Evolutionary conservation across 2,888 invertebrate genomes (phyloP).

Genomic region (Neoascia interrupta): DNA sequence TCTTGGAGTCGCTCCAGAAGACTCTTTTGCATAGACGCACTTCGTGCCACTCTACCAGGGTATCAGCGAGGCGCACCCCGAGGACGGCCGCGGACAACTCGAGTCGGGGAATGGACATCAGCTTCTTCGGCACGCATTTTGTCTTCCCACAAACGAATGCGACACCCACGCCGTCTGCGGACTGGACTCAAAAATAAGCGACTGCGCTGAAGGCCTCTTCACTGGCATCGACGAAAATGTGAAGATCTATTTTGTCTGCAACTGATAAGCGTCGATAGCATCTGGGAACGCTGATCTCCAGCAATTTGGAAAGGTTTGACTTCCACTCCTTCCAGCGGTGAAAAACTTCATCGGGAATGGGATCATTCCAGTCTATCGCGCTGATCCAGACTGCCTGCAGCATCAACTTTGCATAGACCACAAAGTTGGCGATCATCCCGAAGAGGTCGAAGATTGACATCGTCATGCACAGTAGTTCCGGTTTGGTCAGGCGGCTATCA

Average conservation of each 20-base stretch:
- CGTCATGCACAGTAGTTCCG: not conserved
- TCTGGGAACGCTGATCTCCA: not conserved
- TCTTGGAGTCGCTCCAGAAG: slow-evolving; percentile 16
- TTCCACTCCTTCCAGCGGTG: slow-evolving; percentile 1
- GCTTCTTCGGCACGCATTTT: slow-evolving; percentile 5
- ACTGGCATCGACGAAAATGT: slow-evolving; percentile 19
- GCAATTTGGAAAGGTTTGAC: not conserved
- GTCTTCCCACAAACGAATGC: slow-evolving; percentile 1
- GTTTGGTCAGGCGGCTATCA: not conserved
- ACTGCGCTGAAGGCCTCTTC: slow-evolving; percentile 31
- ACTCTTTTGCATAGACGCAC: not conserved
- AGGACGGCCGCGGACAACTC: slow-evolving; percentile 13
- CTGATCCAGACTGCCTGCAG: not conserved
- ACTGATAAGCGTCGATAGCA: too few relatives aligned
- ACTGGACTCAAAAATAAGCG: slow-evolving; percentile 14
- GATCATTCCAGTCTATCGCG: slow-evolving; percentile 4
- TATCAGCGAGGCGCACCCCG: too few relatives aligned
- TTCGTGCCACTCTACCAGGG: not conserved
- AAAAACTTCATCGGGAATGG: not conserved
- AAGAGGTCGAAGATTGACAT: not conserved
- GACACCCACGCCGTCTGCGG: not conserved
- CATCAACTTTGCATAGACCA: not conserved
- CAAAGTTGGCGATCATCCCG: not conserved
- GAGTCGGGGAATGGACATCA: slow-evolving; percentile 6
- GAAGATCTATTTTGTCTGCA: slow-evolving; percentile 1